Conservation (phyloP, 1,140 invertebrate genomes). For the Laupala kohalensis region DNA sequence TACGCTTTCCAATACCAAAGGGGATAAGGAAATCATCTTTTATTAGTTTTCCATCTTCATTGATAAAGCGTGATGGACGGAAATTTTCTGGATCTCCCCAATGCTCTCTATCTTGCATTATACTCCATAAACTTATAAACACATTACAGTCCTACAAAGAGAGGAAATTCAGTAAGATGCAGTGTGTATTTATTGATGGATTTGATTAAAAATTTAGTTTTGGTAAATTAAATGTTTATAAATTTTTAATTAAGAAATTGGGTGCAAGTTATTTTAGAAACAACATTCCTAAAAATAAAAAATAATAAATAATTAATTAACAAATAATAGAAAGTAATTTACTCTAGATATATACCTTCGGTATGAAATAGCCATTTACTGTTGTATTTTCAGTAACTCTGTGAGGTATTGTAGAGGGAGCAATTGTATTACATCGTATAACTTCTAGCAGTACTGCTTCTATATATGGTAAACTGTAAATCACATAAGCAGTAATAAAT, state of each 20-base stretch:
- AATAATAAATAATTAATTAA: too few relatives aligned
- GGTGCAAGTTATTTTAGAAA: too few relatives aligned
- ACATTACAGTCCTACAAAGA: slow-evolving; percentile 5
- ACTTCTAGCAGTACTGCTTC: slow-evolving; percentile 35
- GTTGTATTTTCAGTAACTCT: slow-evolving; percentile 25
- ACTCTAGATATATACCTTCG: too few relatives aligned
- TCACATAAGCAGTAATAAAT: too few relatives aligned
- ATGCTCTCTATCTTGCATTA: slow-evolving; percentile 13
- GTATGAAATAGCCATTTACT: slow-evolving; percentile 33
- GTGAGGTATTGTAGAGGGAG: slow-evolving; percentile 32
- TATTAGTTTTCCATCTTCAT: slow-evolving; percentile 9
- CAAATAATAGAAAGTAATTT: too few relatives aligned
- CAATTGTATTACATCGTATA: slow-evolving; percentile 30
- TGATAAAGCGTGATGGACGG: slow-evolving; percentile 14
- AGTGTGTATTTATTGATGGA: slow-evolving; percentile 8
- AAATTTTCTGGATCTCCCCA: slow-evolving; percentile 17
- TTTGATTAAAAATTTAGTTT: too few relatives aligned
- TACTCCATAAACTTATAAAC: slow-evolving; percentile 9
- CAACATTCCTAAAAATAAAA: too few relatives aligned
- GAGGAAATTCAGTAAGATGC: slow-evolving; percentile 13
- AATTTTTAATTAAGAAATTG: too few relatives aligned
- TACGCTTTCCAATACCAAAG: slow-evolving; percentile 21
- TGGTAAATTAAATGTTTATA: too few relatives aligned
- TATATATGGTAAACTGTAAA: slow-evolving; percentile 35
- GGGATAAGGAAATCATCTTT: slow-evolving; percentile 8